A percentile compares a stretch with the other conserved stretches of the same genome.
phyloP scores from a whole-genome alignment of 1,140 invertebrate genomes.

The Cyrtorhinus lividipennis region DNA sequence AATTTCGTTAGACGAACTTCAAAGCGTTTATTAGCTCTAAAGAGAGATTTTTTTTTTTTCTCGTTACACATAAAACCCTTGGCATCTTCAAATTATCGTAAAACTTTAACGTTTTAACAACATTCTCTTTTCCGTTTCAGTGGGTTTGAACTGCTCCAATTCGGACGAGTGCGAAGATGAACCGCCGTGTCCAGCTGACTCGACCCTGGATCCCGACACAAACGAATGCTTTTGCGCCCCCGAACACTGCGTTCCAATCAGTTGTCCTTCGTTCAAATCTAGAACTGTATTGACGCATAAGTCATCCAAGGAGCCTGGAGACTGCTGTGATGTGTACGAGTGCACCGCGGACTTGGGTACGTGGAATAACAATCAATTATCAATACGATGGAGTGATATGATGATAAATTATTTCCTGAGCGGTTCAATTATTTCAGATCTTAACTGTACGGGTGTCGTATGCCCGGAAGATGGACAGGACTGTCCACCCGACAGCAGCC shows the following conservation, averaged over 20 bases:
- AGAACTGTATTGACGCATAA: constrained; percentile 13
- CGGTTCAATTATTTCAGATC: constrained; percentile 21
- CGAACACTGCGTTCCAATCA: constrained; percentile 18
- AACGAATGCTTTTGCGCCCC: constrained; percentile 21
- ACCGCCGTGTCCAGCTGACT: constrained; percentile 24
- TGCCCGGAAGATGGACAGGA: constrained; percentile 22
- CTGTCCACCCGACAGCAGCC: constrained; percentile 28
- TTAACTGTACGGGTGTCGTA: constrained; percentile 26
- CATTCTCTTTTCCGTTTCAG: constrained; percentile 7
- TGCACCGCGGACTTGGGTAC: constrained; percentile 22
- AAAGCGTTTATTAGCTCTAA: too few relatives aligned
- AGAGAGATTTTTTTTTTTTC: too few relatives aligned
- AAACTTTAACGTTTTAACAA: too few relatives aligned
- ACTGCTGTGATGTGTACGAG: constrained; percentile 26
- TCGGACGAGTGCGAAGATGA: constrained; percentile 13
- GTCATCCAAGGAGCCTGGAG: constrained; percentile 21
- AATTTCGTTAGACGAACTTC: too few relatives aligned
- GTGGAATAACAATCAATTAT: background rate
- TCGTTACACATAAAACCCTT: too few relatives aligned
- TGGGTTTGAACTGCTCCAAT: constrained; percentile 17
- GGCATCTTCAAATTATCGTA: too few relatives aligned
- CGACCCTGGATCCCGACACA: constrained; percentile 13
- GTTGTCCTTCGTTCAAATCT: constrained; percentile 18
- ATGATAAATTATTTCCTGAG: background rate
- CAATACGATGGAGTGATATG: background rate